Conservation (phyloP, 2,888 invertebrate species). For the Trissoscelio sp. region DNA sequence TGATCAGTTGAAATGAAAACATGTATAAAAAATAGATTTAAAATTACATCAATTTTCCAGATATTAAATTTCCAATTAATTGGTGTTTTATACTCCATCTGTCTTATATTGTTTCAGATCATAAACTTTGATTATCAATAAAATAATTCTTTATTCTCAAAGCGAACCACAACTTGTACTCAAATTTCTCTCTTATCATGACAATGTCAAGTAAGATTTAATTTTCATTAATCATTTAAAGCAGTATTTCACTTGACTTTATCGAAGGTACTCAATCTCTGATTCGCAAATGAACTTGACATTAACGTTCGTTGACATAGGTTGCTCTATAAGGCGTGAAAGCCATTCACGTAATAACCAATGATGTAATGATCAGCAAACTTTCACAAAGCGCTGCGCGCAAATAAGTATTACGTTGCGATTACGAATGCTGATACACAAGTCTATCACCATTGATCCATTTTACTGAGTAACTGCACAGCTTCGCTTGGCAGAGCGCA, state of each 20-base stretch:
- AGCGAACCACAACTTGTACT: too few species aligned
- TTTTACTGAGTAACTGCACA: constrained; percentile 64
- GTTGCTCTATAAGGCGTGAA: constrained; percentile 61
- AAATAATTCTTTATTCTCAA: too few species aligned
- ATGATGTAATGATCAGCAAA: constrained; percentile 67
- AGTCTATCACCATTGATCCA: constrained; percentile 59
- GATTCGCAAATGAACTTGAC: constrained; percentile 65
- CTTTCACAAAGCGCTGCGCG: constrained; percentile 64
- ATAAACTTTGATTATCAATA: too few species aligned
- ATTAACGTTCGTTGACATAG: constrained; percentile 67
- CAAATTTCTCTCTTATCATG: too few species aligned
- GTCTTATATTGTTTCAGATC: too few species aligned
- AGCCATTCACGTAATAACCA: constrained; percentile 65
- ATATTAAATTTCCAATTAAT: too few species aligned
- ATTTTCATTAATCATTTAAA: too few species aligned
- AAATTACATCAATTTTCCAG: too few species aligned
- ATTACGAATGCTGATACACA: constrained; percentile 58
- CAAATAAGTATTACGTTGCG: constrained; percentile 66
- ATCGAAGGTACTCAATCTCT: neutral
- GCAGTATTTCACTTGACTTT: neutral
- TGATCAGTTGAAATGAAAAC: too few species aligned
- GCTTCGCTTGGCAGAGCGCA: constrained; percentile 69
- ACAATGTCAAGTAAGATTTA: too few species aligned
- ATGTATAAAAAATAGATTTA: too few species aligned
- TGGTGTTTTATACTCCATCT: too few species aligned